A percentile compares a stretch with the other conserved stretches of the same genome.
These are phyloP conservation scores for Drosophila sucinea DNA, from an alignment of 1,140 invertebrate species.

Conservation along the genomic window DNA sequence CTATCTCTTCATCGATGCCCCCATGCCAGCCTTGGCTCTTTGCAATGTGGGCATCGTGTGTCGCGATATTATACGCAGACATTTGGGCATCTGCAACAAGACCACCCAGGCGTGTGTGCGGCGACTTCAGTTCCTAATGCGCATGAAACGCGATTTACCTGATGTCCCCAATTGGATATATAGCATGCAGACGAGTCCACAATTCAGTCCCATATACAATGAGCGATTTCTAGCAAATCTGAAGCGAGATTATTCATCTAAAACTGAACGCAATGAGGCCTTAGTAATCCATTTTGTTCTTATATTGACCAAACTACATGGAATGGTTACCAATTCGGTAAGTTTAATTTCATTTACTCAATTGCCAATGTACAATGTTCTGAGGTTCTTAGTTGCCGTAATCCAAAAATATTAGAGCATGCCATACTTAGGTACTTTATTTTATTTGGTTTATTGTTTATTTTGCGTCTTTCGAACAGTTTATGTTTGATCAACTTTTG, in stretches of 20 bases:
- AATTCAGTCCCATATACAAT: slow-evolving; percentile 57
- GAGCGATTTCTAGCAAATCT: slow-evolving; percentile 62
- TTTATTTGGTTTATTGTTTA: too few relatives aligned
- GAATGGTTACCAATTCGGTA: slow-evolving; percentile 51
- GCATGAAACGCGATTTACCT: slow-evolving; percentile 60
- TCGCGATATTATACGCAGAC: slow-evolving; percentile 87
- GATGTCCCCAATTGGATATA: slow-evolving; percentile 75
- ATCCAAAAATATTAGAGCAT: too few relatives aligned
- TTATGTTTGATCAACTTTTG: too few relatives aligned
- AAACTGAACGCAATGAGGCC: slow-evolving; percentile 52
- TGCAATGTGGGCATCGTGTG: slow-evolving; percentile 61
- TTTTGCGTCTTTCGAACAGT: too few relatives aligned
- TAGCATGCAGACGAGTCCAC: slow-evolving; percentile 62
- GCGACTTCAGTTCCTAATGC: slow-evolving; percentile 84
- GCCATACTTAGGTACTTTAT: too few relatives aligned
- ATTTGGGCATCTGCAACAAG: slow-evolving; percentile 86
- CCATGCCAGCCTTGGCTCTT: slow-evolving; percentile 83
- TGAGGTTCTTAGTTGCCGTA: too few relatives aligned
- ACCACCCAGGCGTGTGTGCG: slow-evolving; percentile 88
- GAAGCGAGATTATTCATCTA: slow-evolving; percentile 56
- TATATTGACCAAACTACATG: slow-evolving; percentile 56
- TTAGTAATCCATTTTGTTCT: slow-evolving; percentile 66
- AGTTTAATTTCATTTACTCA: slow-evolving; percentile 23
- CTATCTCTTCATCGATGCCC: slow-evolving; percentile 86
- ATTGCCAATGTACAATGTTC: neutral